Base-by-base conservation (phyloP, 2,888 invertebrate genomes). In the Rhagonycha lutea region DNA sequence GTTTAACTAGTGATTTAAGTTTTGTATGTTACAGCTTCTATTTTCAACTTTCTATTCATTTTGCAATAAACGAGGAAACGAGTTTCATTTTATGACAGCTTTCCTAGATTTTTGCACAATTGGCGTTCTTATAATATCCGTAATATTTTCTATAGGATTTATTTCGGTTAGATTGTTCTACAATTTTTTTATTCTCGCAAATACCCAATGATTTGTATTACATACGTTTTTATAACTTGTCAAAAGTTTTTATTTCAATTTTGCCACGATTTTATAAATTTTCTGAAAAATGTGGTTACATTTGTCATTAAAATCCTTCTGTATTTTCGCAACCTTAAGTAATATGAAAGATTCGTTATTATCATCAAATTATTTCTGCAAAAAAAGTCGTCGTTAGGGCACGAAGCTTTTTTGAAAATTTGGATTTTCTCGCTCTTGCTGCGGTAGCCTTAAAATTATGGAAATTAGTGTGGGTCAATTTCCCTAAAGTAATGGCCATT, bases 71-170 rank as follows among this genome's bases (percentile, higher is more conserved):
- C 63, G 61, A 28, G 68, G 67, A 74, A 74, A 60, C 70, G 67
- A 74, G 70, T 74, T 70, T 70, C 74, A 68, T 62, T 69, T 74
- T 70, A 62, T 70, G 74, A 68, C 69, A 67, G 74, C 32, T 70
- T 70, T 28, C 63, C 61, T 60, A 60, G 67, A 74, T 67, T 74
- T 70, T 70, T 68, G 74, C 70, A 70, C 74, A 74, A 74, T 74
- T 74, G 74, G 70, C 70, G 70, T 67, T 70, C 74, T 70, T 74
- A 70, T 70, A 74, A 70, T 74, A 70, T 74, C 74, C 74, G 63
- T 23, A 62, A 70, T 70, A 74, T 70, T 74, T 74, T 70, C 74
- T 47, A 47, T 61, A 70, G 74, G 69, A 74, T 74, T 74, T 70
- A 61, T 70, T 70, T 70, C 70, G 70, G 68, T 70, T 61, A 70